Evolutionary conservation across 2,113 vertebrate species (phyloP), one percentile per base, ranked within the genome.

Genomic region (Galbula dea): DNA sequence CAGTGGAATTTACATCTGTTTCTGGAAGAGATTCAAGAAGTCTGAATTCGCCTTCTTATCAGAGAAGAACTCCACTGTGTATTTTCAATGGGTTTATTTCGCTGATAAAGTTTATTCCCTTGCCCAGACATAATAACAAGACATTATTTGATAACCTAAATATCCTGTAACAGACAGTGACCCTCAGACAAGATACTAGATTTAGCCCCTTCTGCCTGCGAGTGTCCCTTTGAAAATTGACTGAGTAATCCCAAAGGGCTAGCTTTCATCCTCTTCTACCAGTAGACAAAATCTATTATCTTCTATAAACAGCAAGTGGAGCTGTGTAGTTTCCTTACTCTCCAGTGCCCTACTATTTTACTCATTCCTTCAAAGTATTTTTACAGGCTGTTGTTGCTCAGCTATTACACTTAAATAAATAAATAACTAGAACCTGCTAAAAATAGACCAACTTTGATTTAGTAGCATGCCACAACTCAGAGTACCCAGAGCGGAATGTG

Each of bases 21-120:
- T 95, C 89, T 96, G 95, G 95, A 96, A 96, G 62, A 83, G 58
- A 83, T 80, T 93, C 94, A 94, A 94, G 67, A 88, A 95, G 89
- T 36, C 63, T 86, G 78, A 96, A 96, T 95, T 93, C 4, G 27
- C 80, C 72, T 95, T 93, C 91, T 95, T 78, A 92, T 62, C 41
- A 77, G 39, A 83, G 65, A 86, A 94, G 48, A 91, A 88, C 85
- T 86, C 57, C 15, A 69, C 89, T 89, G 83, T 95, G 93, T 90
- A 79, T 87, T 87, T 93, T 68, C 34, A 4, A 58, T 69, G 78
- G 57, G 6, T 94, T 87, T 68, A 86, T 80, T 91, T 73, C 48
- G 65, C 43, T 93, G 90, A 89, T 80, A 83, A 92, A 88, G 59
- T 93, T 76, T 32, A 89, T 80, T 84, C 39, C 71, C 79, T 85